phyloP scores from a whole-genome alignment of 2,797 vertebrate genomes.

The Semotilus atromaculatus region DNA sequence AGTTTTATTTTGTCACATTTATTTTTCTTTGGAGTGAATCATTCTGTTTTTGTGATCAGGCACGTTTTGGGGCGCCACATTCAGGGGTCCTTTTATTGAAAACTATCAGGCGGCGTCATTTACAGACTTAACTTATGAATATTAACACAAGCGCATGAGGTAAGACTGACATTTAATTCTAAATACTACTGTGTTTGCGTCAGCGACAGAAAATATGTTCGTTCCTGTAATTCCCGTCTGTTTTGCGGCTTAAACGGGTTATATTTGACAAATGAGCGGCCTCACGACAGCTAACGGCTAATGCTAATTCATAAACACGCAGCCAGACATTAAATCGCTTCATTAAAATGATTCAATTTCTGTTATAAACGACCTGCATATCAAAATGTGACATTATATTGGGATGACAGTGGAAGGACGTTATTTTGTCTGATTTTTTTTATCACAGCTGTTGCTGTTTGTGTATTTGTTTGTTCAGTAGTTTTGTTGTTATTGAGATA shows the following conservation, averaged over 20 bases:
- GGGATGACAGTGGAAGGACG: too few relatives aligned
- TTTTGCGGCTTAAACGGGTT: not conserved
- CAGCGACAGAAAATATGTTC: not conserved
- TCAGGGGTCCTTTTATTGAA: slow-evolving; percentile 30
- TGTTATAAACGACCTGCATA: not conserved
- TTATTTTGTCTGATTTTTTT: not conserved
- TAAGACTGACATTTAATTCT: not conserved
- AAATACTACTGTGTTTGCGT: not conserved
- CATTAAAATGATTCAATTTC: not conserved
- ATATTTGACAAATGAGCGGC: not conserved
- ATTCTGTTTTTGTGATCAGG: slow-evolving; percentile 17
- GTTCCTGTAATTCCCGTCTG: not conserved
- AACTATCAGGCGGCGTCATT: slow-evolving; percentile 15
- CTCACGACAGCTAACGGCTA: slow-evolving; percentile 32
- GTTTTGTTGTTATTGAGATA: not conserved
- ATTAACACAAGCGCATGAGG: slow-evolving; percentile 22
- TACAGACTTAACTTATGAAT: slow-evolving; percentile 29
- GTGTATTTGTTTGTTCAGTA: not conserved
- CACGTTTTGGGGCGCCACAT: not conserved
- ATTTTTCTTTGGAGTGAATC: not conserved
- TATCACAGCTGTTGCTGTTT: not conserved
- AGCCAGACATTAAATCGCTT: not conserved
- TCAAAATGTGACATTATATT: not conserved
- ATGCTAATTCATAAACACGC: slow-evolving; percentile 45
- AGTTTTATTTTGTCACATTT: not conserved